Conservation (phyloP, 1,140 invertebrate genomes). For the Centruroides sculpturatus region DNA sequence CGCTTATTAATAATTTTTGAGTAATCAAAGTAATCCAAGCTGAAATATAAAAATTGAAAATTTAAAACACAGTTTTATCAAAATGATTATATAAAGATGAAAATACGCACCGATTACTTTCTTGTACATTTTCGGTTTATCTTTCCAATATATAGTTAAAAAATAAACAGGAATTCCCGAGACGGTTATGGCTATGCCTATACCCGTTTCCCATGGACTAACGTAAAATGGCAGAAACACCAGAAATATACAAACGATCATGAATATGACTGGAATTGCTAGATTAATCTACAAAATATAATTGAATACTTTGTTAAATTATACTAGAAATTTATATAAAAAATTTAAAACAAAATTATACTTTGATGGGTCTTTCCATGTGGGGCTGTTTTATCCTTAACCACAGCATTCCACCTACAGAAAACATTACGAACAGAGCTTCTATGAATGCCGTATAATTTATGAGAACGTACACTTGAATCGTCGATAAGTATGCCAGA, state of each 20-base stretch:
- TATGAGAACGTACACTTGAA: slow-evolving; percentile 73
- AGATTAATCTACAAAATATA: slow-evolving; percentile 44
- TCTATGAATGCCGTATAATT: slow-evolving; percentile 91
- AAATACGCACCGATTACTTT: slow-evolving; percentile 47
- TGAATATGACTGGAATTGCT: slow-evolving; percentile 62
- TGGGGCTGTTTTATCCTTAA: slow-evolving; percentile 66
- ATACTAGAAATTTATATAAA: too few relatives aligned
- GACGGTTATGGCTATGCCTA: slow-evolving; percentile 57
- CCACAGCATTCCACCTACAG: slow-evolving; percentile 74
- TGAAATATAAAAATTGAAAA: not conserved
- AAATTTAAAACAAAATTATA: slow-evolving; percentile 23
- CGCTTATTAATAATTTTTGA: slow-evolving; percentile 9
- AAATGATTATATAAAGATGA: too few relatives aligned
- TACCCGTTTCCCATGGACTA: slow-evolving; percentile 45
- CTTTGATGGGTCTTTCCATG: slow-evolving; percentile 72
- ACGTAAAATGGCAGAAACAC: slow-evolving; percentile 58
- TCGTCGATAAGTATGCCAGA: slow-evolving; percentile 37
- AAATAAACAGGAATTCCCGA: slow-evolving; percentile 78
- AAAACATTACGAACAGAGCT: slow-evolving; percentile 73
- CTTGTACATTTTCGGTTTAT: slow-evolving; percentile 51
- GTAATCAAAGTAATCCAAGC: slow-evolving; percentile 4
- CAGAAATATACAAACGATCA: slow-evolving; percentile 63
- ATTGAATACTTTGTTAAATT: too few relatives aligned
- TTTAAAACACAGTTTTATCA: not conserved
- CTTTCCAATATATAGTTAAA: slow-evolving; percentile 56